Evolutionary conservation across 2,888 invertebrate genomes (phyloP).

Genomic region (Scaptodrosophila latifasciaeformis): DNA sequence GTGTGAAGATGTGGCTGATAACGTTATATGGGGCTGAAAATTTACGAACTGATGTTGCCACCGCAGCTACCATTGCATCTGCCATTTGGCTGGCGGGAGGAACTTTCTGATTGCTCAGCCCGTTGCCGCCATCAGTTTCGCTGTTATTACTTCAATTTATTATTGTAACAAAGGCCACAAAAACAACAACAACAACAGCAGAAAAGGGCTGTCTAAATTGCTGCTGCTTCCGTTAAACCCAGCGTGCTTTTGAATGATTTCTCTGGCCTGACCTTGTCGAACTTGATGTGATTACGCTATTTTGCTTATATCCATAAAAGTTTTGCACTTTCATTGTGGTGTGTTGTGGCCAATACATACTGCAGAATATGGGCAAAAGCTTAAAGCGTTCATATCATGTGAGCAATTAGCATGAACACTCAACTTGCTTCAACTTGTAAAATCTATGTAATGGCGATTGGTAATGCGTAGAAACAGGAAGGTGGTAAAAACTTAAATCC

Average conservation of each 20-base stretch:
- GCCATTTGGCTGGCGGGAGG: no score
- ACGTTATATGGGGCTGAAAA: constrained; percentile 19
- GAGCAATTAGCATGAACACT: no score
- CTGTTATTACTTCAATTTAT: constrained; percentile 13
- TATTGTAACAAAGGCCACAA: no score
- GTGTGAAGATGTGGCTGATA: constrained; percentile 18
- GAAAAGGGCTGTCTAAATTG: not conserved
- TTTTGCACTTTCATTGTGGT: not conserved
- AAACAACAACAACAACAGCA: no score
- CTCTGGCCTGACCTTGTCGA: constrained; percentile 36
- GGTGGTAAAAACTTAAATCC: no score
- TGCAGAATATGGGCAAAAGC: no score
- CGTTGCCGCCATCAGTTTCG: constrained; percentile 16
- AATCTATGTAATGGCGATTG: no score
- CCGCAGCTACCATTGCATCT: constrained; percentile 1
- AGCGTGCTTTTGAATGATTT: constrained; percentile 6
- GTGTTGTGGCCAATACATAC: no score
- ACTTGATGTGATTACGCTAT: constrained; percentile 20
- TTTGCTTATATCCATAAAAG: no score
- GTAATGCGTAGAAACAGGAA: no score
- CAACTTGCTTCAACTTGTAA: no score
- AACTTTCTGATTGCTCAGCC: constrained; percentile 42
- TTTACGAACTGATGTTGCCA: constrained; percentile 16
- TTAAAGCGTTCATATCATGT: no score
- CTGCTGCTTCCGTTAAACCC: constrained; percentile 3